These are phyloP conservation scores for Drosophila repleta DNA, from an alignment of 1,140 invertebrate genomes.

Conservation along the genomic window DNA sequence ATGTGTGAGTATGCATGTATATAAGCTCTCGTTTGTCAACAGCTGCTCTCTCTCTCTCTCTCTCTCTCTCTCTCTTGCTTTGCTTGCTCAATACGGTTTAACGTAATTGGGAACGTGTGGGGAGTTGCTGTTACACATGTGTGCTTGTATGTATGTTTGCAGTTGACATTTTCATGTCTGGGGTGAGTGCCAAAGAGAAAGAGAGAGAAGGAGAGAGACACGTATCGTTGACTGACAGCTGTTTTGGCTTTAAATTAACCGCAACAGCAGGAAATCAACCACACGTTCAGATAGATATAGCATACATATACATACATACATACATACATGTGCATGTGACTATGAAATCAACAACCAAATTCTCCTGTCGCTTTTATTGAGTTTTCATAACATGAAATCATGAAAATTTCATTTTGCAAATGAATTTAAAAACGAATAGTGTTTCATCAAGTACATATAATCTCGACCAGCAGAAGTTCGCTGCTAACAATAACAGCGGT, in stretches of 20 bases:
- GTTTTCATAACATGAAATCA: conserved; percentile 10
- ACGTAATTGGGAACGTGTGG: conserved; percentile 47
- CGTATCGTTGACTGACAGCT: conserved; percentile 61
- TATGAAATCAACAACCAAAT: conserved; percentile 10
- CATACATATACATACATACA: neutral
- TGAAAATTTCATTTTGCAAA: too few relatives aligned
- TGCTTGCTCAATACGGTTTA: neutral
- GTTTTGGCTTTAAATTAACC: conserved; percentile 67
- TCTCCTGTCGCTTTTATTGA: conserved; percentile 12
- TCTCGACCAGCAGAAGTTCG: too few relatives aligned
- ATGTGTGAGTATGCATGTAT: conserved; percentile 13
- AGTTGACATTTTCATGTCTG: conserved; percentile 28
- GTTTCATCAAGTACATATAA: too few relatives aligned
- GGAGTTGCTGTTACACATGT: conserved; percentile 56
- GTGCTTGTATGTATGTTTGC: conserved; percentile 28
- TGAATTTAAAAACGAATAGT: too few relatives aligned
- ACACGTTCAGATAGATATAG: conserved; percentile 5
- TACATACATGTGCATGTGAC: neutral
- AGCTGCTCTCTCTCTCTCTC: conserved; percentile 23
- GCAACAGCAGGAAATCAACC: conserved; percentile 43
- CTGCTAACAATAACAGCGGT: too few relatives aligned
- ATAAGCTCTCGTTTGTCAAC: conserved; percentile 17
- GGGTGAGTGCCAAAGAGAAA: conserved; percentile 18
- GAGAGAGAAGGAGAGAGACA: conserved; percentile 17
- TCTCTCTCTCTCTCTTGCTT: conserved; percentile 25